These are phyloP conservation scores for Chloebia gouldiae DNA, from an alignment of 2,113 vertebrate species.

Conservation along the genomic window DNA sequence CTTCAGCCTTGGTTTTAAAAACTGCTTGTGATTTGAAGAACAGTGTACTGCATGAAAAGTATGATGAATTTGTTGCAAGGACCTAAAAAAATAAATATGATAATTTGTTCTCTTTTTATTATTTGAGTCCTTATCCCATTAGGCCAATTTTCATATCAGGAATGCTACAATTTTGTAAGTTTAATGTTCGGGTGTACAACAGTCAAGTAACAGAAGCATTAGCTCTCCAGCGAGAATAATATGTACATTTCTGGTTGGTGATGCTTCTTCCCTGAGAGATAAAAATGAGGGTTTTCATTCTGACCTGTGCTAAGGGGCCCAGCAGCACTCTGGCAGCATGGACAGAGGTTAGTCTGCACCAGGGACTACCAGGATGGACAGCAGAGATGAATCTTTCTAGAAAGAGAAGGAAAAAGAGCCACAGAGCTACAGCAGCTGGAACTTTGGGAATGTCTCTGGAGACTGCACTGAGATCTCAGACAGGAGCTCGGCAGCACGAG, in stretches of 20 bases:
- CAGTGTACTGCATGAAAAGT: neutral
- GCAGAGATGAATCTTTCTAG: neutral
- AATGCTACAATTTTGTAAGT: neutral
- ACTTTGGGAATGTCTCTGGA: neutral
- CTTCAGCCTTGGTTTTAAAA: neutral
- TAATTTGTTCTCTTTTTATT: neutral
- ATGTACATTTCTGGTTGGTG: fast-evolving
- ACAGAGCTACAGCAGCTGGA: neutral
- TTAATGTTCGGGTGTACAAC: neutral
- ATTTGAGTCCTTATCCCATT: neutral
- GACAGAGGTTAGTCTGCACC: neutral
- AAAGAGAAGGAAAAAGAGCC: neutral
- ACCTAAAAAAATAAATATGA: neutral
- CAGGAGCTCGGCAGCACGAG: neutral
- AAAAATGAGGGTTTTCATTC: neutral
- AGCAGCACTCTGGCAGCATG: neutral
- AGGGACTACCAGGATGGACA: neutral
- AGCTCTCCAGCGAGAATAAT: neutral
- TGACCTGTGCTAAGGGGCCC: neutral
- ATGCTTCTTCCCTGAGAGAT: neutral
- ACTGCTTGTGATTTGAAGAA: neutral
- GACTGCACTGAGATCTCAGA: neutral
- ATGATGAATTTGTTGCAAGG: neutral
- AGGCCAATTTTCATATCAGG: neutral
- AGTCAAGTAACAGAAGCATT: neutral